Conservation (phyloP, 2,113 vertebrate genomes). For the Prinia subflava region DNA sequence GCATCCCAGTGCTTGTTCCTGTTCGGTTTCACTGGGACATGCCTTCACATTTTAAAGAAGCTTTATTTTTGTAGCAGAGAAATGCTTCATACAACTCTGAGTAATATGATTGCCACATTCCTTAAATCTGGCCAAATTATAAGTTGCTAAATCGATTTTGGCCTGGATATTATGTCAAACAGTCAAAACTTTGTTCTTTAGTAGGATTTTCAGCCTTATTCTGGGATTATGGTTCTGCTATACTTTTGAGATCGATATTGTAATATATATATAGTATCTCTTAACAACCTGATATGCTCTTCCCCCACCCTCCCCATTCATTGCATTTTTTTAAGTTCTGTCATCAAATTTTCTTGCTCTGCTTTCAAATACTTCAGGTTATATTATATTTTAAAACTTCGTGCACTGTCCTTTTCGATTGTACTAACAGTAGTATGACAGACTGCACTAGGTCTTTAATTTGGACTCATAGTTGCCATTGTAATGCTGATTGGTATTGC, state of each 20-base stretch:
- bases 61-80: neutral
- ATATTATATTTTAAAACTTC: neutral
- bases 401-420: neutral
- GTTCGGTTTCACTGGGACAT: neutral
- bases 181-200: neutral
- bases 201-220: neutral
- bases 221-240: neutral
- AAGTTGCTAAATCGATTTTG: neutral
- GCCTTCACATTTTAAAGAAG: neutral
- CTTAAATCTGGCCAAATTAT: neutral
- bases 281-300: neutral
- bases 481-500: neutral
- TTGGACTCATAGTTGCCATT: neutral
- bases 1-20: neutral
- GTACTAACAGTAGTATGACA: neutral
- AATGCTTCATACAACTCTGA: neutral
- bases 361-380: neutral
- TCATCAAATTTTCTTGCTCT: neutral
- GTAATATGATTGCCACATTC: neutral
- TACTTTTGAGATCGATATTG: neutral
- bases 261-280: neutral
- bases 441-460: neutral
- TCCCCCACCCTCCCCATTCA: fast-evolving
- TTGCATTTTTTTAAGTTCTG: neutral
- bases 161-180: neutral